A percentile compares a stretch with the other conserved stretches of the same genome.
phyloP scores from a whole-genome alignment of 1,140 invertebrate species.

The Psilanteris sp. region DNA sequence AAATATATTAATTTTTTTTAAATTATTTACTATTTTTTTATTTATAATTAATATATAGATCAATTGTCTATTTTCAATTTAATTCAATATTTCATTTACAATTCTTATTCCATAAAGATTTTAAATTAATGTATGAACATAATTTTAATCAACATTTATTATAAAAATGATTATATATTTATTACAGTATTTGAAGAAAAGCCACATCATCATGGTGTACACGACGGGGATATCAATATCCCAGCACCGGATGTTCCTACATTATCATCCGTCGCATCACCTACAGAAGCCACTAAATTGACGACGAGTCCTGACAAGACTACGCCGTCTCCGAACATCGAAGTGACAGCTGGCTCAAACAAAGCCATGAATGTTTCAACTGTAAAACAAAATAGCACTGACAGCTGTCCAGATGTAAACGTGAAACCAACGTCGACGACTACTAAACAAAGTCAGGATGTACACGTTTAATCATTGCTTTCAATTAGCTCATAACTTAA shows the following conservation, averaged over 20 bases:
- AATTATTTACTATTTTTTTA: too few species aligned
- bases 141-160: too few species aligned
- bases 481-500: constrained; percentile 66
- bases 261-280: constrained; percentile 74
- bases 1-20: too few species aligned
- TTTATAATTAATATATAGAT: too few species aligned
- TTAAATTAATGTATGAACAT: too few species aligned
- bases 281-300: constrained; percentile 75
- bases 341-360: constrained; percentile 58
- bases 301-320: constrained; percentile 72
- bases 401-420: constrained; percentile 65
- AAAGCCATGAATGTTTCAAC: constrained; percentile 56
- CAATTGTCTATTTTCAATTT: too few species aligned
- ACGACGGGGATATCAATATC: constrained; percentile 65
- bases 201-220: constrained; percentile 72
- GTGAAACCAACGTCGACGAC: constrained; percentile 58
- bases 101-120: too few species aligned
- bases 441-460: constrained; percentile 65
- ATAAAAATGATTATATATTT: background rate
- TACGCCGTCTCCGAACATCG: constrained; percentile 63
- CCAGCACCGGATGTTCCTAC: constrained; percentile 69
- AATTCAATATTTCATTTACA: too few species aligned
- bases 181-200: constrained; percentile 85
- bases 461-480: constrained; percentile 71
- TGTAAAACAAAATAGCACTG: constrained; percentile 68